Evolutionary conservation across 2,888 invertebrate species (phyloP), one percentile per base, ranked within the genome.

Genomic region (Ochlodes sylvanus): DNA sequence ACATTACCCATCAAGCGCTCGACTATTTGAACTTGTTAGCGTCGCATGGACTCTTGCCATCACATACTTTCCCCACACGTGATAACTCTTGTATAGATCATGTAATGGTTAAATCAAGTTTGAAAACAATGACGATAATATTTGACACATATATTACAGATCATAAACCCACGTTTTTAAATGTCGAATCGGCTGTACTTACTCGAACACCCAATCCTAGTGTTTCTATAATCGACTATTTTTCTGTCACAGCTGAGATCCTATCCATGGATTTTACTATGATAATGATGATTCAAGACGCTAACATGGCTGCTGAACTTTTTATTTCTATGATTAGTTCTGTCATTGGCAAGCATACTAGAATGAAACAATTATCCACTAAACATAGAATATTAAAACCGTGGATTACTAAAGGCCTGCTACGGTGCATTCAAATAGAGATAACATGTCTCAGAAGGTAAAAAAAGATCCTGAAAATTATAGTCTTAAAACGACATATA

Each of bases 321-420:
- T n/a, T 63, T 14, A 14, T 55, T 14, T 42, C 54, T 15, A 34
- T 41, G 7, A 27, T 63, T 21, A 7, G 41, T 12, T 52, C 54
- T 7, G n/a, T 38, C 21, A 50, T 61, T 21, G 5, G 19, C 10
- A 55, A 34, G 15, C 17, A 62, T n/a, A 17, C 50, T 7, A 44
- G 44, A 21, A 0, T 54, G 14, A 19, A 17, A 17, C 2, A 56
- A 2, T 14, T 52, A 1, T 32, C 47, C 9, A 57, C 55, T 0
- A 63, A 58, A 15, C 63, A 69, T n/a, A 32, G 10, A 12, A 66
- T 66, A 0, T 7, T 63, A 4, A 71, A 71, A 41, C 69, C 63
- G 7, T 71, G 70, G 70, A 69, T 71, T 14, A 71, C 70, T 10
- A 55, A 55, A 12, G 71, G 63, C 1, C n/a, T 71, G 12, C 17